Evolutionary conservation across 2,113 vertebrate species (phyloP).

Genomic region (Ictalurus furcatus): DNA sequence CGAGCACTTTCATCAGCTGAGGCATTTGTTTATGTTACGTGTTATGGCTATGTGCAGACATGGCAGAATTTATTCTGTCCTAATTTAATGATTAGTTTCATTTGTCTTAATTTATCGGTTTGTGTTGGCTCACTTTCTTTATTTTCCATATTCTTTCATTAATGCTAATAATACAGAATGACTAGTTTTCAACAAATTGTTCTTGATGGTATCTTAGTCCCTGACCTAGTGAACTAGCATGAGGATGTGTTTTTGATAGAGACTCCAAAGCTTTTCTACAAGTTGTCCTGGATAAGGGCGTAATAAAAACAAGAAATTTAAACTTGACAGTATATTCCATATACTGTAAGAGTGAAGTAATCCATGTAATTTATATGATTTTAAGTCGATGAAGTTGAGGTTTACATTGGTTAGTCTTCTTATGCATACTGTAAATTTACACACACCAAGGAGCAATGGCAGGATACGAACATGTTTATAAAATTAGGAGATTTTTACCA

Average conservation of each 20-base stretch:
- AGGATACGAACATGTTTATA: not conserved
- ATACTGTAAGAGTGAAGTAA: not conserved
- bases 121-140: not conserved
- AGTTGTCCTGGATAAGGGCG: not conserved
- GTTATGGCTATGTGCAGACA: not conserved
- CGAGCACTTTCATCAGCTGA: not conserved
- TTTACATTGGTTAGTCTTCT: not conserved
- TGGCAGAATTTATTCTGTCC: not conserved
- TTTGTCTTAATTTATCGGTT: not conserved
- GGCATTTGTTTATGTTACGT: not conserved
- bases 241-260: not conserved
- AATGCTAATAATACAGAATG: not conserved
- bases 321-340: not conserved
- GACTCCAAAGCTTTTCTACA: not conserved
- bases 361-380: not conserved
- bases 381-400: not conserved
- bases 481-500: not conserved
- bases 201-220: not conserved
- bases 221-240: not conserved
- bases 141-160: not conserved
- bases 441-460: not conserved
- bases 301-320: not conserved
- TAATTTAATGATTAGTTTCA: not conserved
- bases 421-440: not conserved
- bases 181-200: not conserved